phyloP scores from a whole-genome alignment of 2,113 vertebrate genomes.

The Anoplopoma fimbria region DNA sequence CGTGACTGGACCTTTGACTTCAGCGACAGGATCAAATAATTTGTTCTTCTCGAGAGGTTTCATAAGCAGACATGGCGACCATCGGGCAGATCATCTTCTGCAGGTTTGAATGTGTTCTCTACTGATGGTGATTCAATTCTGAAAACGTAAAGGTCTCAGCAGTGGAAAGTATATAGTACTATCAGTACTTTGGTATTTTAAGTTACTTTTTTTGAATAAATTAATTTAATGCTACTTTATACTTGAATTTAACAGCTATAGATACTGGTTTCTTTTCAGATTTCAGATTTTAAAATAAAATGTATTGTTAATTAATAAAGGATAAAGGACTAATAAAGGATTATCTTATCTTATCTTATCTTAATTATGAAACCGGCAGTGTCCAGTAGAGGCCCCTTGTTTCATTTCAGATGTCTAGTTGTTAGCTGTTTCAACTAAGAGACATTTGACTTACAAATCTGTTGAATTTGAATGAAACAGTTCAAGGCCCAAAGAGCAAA shows the following conservation, averaged over 20 bases:
- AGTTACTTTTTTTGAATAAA: not conserved
- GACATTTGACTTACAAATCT: not conserved
- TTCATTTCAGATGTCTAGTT: not conserved
- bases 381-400: not conserved
- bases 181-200: not conserved
- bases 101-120: slow-evolving; percentile 20
- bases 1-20: slow-evolving; percentile 4
- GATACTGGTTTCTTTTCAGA: not conserved
- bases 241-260: not conserved
- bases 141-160: not conserved
- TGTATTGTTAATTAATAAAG: not conserved
- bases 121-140: not conserved
- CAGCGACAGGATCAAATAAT: not conserved
- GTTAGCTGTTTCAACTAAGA: not conserved
- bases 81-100: slow-evolving; percentile 68
- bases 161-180: not conserved
- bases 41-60: not conserved
- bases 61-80: slow-evolving; percentile 49
- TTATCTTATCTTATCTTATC: too few relatives aligned
- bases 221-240: not conserved
- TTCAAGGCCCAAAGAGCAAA: not conserved
- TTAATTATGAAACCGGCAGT: not conserved
- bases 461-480: not conserved
- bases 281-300: not conserved
- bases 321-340: too few relatives aligned